Percentiles rank a stretch among this genome's conserved stretches.
Conservation (phyloP, 2,888 invertebrate species). For the Ceriagrion tenellum region DNA sequence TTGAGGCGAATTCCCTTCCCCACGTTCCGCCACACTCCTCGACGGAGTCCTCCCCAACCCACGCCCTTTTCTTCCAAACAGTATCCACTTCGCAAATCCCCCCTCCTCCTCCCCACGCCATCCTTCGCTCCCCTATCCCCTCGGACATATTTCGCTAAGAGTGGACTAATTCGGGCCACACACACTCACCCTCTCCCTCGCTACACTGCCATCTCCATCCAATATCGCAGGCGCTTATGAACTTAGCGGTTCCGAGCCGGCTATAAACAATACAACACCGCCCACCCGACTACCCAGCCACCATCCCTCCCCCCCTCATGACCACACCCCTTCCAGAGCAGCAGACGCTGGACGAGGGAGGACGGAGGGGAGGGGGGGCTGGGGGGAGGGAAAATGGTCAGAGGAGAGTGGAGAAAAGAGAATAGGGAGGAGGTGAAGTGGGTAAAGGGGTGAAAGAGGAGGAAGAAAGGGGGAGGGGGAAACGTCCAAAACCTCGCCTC, state of each 20-base stretch:
- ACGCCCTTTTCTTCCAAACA: background rate
- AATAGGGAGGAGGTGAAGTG: too few species aligned
- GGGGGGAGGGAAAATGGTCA: too few species aligned
- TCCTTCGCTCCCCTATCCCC: background rate
- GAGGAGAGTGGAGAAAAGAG: too few species aligned
- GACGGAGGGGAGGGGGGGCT: too few species aligned
- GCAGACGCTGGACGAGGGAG: background rate
- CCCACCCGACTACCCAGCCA: background rate
- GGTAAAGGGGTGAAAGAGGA: background rate
- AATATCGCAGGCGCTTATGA: constrained; percentile 2
- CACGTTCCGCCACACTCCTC: too few species aligned
- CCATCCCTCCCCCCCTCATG: background rate
- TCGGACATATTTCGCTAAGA: background rate
- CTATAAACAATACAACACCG: background rate
- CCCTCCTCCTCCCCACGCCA: background rate
- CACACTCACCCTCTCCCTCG: background rate
- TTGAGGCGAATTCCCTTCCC: too few species aligned
- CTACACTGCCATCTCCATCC: background rate
- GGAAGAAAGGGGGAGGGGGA: too few species aligned
- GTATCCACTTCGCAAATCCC: background rate
- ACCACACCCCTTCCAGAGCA: background rate
- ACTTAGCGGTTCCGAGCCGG: constrained; percentile 11
- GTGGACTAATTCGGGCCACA: background rate
- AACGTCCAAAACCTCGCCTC: background rate
- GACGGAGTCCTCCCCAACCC: too few species aligned